Base-by-base conservation (phyloP, 2,888 invertebrate species). In the Folsomia candida region DNA sequence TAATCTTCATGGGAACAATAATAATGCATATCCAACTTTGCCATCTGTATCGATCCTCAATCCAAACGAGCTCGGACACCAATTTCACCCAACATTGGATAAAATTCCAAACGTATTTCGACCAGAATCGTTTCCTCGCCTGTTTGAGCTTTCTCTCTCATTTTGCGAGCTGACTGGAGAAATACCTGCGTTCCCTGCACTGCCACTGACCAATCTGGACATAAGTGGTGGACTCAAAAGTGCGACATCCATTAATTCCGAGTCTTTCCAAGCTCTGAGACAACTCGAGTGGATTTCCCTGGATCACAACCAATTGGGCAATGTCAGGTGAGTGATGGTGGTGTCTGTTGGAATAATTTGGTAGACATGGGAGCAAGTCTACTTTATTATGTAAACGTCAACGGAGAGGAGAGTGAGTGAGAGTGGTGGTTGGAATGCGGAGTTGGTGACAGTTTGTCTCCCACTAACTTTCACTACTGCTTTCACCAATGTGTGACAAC, bases 111-210 rank as follows among this genome's bases (percentile, higher is more conserved):
- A 88, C 81, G 88, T 91, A 77, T 91, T 94, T 83, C 86, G 87
- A 71, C 89, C 89, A 54, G 87, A 91, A 66, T 75, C 77, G 1
- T 78, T 80, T 51, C 88, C 88, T 76, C 88, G 90, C 78, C 87
- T 97, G 78, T 90, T 91, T 81, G 94, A 95, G 84, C 88, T 97
- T 76, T 93, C 92, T 84, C 85, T 97, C 77, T 94, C 94, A 82
- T 94, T 95, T 84, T 97, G 97, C 84, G 90, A 92, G 81, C 87
- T 97, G 76, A 89, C 89, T 80, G 80, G 80, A 28, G 89, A 90
- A 81, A 88, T 96, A 78, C 91, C 93, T 82, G 88, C 89, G 27
- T 88, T 91, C 81, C 90, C 93, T 24, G 89, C 90, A 47, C 87
- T 88, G 66, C 89, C 89, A 26, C 84, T 95, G 67, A 91, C 92